phyloP scores from a whole-genome alignment of 2,797 vertebrate genomes.

The Molossus alvarezi region DNA sequence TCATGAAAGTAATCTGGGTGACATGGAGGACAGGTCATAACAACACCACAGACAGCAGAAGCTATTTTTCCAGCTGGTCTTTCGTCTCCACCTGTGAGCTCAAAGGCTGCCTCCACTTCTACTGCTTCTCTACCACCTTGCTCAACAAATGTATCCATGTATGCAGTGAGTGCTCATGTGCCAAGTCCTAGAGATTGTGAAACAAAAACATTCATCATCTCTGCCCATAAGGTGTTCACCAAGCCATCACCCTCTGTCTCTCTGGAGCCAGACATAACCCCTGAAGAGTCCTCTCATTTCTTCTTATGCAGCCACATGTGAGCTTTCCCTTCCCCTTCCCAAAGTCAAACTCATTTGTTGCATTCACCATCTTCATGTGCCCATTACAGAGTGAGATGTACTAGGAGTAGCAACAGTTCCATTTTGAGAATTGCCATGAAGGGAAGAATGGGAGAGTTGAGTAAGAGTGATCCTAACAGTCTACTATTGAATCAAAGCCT shows the following conservation, averaged over 20 bases:
- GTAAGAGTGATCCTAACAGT: neutral
- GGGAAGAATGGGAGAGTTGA: neutral
- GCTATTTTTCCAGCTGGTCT: neutral
- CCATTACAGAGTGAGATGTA: neutral
- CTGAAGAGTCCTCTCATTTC: neutral
- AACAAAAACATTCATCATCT: conserved; percentile 14
- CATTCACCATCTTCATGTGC: neutral
- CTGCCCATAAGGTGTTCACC: neutral
- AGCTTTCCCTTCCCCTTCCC: neutral
- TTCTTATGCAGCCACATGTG: neutral
- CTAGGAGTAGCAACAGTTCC: neutral
- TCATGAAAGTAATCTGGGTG: neutral
- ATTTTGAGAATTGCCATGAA: neutral
- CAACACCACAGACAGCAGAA: neutral
- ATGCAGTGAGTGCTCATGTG: neutral
- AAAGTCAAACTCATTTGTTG: neutral
- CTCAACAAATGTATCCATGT: neutral
- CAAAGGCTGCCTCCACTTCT: neutral
- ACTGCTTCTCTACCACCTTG: neutral
- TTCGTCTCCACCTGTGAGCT: neutral
- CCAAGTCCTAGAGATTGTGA: neutral
- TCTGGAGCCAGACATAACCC: neutral
- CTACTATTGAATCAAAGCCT: neutral
- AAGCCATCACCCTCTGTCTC: neutral
- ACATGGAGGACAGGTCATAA: neutral